Percentiles rank a stretch among this genome's conserved stretches.
Evolutionary conservation across 2,888 invertebrate species (phyloP).

Genomic region (Folsomia manolachei): DNA sequence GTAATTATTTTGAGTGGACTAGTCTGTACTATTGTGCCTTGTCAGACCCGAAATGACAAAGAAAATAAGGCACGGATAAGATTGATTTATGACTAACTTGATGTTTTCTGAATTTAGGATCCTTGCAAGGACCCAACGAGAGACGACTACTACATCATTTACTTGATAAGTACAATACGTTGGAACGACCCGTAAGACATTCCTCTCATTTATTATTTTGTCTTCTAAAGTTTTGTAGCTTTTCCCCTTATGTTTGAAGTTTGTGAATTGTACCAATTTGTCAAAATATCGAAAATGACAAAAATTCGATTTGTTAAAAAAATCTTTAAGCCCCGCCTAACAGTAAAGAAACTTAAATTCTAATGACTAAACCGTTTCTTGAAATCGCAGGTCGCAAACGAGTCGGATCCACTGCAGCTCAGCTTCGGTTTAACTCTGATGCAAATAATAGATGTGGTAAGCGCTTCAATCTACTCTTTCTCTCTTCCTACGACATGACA

Average conservation of each 20-base stretch:
- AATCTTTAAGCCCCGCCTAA: no score
- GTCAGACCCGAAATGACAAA: no score
- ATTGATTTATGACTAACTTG: constrained; percentile 20
- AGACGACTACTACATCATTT: constrained; percentile 87
- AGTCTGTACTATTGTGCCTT: no score
- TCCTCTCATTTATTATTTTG: no score
- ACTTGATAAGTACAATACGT: constrained; percentile 87
- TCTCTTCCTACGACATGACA: background rate
- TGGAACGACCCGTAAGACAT: constrained; percentile 69
- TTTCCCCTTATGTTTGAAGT: no score
- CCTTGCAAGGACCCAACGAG: constrained; percentile 85
- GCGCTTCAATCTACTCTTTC: constrained; percentile 53
- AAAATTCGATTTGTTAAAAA: no score
- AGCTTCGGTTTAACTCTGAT: constrained; percentile 94
- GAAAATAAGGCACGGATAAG: background rate
- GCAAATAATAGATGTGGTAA: constrained; percentile 97
- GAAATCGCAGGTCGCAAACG: no score
- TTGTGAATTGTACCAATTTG: no score
- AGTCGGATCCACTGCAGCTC: constrained; percentile 91
- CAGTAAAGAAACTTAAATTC: background rate
- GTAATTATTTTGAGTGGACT: no score
- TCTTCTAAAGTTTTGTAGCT: no score
- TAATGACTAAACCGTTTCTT: constrained; percentile 60
- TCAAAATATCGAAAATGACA: no score
- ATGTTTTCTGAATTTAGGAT: constrained; percentile 59